A percentile compares a stretch with the other conserved stretches of the same genome.
These are phyloP conservation scores for Xiphorhynchus elegans DNA, from an alignment of 2,113 vertebrate species.

Conservation along the genomic window DNA sequence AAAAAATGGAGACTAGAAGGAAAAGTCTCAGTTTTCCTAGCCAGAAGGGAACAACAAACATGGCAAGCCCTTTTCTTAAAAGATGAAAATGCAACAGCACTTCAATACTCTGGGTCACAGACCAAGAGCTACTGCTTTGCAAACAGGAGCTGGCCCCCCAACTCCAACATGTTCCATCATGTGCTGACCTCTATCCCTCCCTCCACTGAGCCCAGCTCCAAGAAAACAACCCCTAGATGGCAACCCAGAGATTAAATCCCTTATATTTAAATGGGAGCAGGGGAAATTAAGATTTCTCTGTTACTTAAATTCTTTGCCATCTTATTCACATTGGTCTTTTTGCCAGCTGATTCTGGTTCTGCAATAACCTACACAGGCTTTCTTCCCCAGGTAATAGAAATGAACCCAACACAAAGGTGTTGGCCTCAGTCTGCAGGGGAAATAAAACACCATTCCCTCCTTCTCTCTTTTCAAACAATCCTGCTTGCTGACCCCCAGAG, in stretches of 20 bases:
- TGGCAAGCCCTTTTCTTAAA: not conserved
- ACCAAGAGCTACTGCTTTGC: not conserved
- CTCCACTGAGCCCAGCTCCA: not conserved
- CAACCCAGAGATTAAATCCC: not conserved
- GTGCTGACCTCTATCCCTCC: fast-evolving
- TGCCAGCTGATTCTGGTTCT: not conserved
- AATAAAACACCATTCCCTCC: not conserved
- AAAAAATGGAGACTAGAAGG: not conserved
- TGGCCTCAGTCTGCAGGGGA: not conserved
- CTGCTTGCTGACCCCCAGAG: not conserved
- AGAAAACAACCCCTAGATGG: not conserved
- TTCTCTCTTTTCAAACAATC: not conserved
- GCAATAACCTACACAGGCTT: not conserved
- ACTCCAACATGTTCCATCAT: fast-evolving
- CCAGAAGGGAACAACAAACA: not conserved
- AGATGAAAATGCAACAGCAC: not conserved
- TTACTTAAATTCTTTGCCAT: not conserved
- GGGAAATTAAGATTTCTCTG: not conserved
- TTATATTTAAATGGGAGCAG: not conserved
- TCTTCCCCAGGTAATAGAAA: not conserved
- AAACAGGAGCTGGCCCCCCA: not conserved
- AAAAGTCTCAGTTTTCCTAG: not conserved
- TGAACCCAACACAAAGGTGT: not conserved
- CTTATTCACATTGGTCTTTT: not conserved
- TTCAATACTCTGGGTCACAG: not conserved